Base-by-base conservation (phyloP, 2,113 vertebrate genomes). In the Phalacrocorax pelagicus region DNA sequence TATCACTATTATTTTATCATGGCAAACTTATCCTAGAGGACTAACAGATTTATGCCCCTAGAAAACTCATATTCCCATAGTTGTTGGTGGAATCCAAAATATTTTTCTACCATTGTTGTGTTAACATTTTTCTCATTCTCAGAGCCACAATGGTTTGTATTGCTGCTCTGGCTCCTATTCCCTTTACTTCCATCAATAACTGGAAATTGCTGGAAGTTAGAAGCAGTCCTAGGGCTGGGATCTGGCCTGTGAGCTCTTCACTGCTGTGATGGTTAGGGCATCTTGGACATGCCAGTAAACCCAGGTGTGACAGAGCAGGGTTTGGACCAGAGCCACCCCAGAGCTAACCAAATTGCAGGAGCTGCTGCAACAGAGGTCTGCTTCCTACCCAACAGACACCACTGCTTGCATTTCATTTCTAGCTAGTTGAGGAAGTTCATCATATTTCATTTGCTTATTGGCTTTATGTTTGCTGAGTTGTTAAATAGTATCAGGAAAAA, bases 31-130 rank as follows among this genome's bases (percentile, higher is more conserved):
- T 44, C 27, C 83, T 85, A 32, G 46, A 72, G 27, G 27, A 61
- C 42, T 65, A 78, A 74, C 8, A 70, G 70, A 77, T 80, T 16
- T 61, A 38, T 83, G 46, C 27, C 62, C 17, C n/a, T 82, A 38
- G 29, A 77, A 96, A 91, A 73, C 14, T 52, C 6, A 2, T 70
- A 40, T 73, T 80, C 58, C 42, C 34, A 3, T 20, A 40, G 66
- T 32, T 75, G 44, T 54, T 79, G 22, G n/a, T 80, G 66, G 73
- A 75, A 94, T 81, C 6, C 26, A 87, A 67, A 95, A 30, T 92
- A 75, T 75, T 89, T 92, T 95, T 89, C 66, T 82, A 51, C 42
- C 44, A 79, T 89, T 96, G 66, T 79, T 86, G 66, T 89, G 40
- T 69, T 91, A 87, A 65, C 27, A 21, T 80, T 91, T 90, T 95